Base-by-base conservation (phyloP, 2,797 vertebrate genomes). In the Coregonus ussuriensis region DNA sequence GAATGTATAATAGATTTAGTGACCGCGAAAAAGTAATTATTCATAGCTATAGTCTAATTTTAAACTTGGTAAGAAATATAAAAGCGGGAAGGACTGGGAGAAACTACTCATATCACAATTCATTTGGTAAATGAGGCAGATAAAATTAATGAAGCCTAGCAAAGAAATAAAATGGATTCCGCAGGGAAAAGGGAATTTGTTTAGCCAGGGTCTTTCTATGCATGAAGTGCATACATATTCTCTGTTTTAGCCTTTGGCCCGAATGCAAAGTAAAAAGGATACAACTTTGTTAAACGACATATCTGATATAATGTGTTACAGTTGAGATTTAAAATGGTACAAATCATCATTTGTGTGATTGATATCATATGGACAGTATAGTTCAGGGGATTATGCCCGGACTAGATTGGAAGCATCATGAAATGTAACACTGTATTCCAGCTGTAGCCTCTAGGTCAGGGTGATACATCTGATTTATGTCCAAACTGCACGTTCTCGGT, bases 111-210 rank as follows among this genome's bases (percentile, higher is more conserved):
- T 87, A 93, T 93, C 88, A 88, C 89, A 86, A 93, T 94, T 95
- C 91, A 94, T 95, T 95, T 93, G 92, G 90, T 89, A 94, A 95
- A 94, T 93, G 92, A 95, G 92, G 93, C 89, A 91, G 92, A 95
- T 92, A 90, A 92, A 95, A 92, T 93, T 88, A 93, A 91, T 93
- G 88, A 94, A 89, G 87, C 89, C 88, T 82, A 88, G 74, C 47
- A 35, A 68, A 56, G n/a, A 71, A 75, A 77, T 74, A 69, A 74
- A 79, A 56, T 29, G 1, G 65, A 67, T 70, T 79, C 53, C 21
- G 59, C 59, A 74, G 74, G 51, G 81, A 52, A 74, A 79, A 71
- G 63, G 70, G 63, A 41, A 82, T 75, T 79, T 76, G 59, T 81
- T 87, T 75, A 52, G 77, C 56, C 51, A 25, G 68, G 65, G 47